Percentiles rank a stretch among this genome's conserved stretches.
phyloP scores from a whole-genome alignment of 2,113 vertebrate species.

The Corydoras maculifer region DNA sequence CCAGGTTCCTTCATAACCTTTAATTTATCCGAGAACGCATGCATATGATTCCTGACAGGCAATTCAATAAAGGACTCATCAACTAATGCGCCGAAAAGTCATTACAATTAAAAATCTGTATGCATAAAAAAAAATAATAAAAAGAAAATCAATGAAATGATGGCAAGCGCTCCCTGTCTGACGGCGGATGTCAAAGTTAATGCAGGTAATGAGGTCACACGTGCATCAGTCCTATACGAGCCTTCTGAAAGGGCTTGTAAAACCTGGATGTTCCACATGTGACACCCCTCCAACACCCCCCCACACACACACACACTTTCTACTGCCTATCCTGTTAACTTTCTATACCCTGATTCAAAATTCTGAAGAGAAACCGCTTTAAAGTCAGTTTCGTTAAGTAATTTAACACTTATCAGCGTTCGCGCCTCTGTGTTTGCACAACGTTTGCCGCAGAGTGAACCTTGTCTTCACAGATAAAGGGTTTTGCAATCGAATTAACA shows the following conservation, averaged over 20 bases:
- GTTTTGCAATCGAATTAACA: no score
- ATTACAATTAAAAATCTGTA: constrained; percentile 43
- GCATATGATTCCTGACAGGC: constrained; percentile 15
- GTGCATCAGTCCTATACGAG: constrained; percentile 5
- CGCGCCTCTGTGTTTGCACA: no score
- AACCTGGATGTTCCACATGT: background rate
- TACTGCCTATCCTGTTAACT: no score
- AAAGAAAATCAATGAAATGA: constrained; percentile 32
- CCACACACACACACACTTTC: no score
- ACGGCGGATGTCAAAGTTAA: constrained; percentile 30
- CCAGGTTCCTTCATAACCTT: background rate
- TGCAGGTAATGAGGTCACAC: constrained; percentile 30
- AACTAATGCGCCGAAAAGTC: constrained; percentile 23
- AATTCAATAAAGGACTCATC: constrained; percentile 19
- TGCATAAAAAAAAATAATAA: no score
- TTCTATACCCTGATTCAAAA: no score
- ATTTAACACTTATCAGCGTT: no score
- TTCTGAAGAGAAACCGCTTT: no score
- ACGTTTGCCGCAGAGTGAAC: no score
- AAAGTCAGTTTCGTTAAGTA: no score
- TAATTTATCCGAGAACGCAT: constrained; percentile 10
- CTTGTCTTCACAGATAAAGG: no score
- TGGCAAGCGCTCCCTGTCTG: constrained; percentile 22
- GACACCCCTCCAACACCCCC: no score
- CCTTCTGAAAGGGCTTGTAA: constrained; percentile 26